Evolutionary conservation across 2,888 invertebrate genomes (phyloP), one percentile per base, ranked within the genome.

Genomic region (Ernsta delagoae): DNA sequence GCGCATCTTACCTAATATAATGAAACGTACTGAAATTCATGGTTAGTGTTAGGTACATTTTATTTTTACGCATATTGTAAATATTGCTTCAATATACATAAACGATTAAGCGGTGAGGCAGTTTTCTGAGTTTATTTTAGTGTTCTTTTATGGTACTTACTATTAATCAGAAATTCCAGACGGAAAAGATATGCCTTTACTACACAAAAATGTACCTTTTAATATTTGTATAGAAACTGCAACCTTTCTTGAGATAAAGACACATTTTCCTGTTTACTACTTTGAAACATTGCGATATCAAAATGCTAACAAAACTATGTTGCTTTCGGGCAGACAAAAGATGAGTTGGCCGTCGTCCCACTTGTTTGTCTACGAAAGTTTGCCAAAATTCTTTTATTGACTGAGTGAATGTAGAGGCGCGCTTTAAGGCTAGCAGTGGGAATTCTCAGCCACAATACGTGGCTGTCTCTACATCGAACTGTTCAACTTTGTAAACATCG

Each of bases 351-450:
- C 83, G 84, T 83, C 87, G 87, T 90, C 92, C 92, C 90, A 90
- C 86, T 90, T 89, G 91, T 90, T 90, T 90, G 91, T 91, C 90
- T 89, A 85, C 87, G 85, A 89, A 89, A 91, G 88, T 91, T 92
- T 92, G 92, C 92, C 92, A 92, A 92, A 91, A 91, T 90, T 89
- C 84, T 90, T 92, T 91, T 92, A 92, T 91, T 89, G 90, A 90
- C 87, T 89, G 87, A 89, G 86, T 79, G 86, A 85, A 85, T 84
- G 83, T 81, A 84, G 83, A 82, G 81, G 81, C 83, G 79, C 84
- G 84, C 83, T 87, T 88, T 87, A 86, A 87, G 82, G 83, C 79
- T 79, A 81, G 78, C 79, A 79, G 78, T 78, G 83, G 79, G 77
- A 82, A 82, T 79, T 81, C 79, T 83, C 79, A 77, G 74, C 82